Evolutionary conservation across 2,888 invertebrate species (phyloP).

Genomic region (Ypsolopha scabrella): DNA sequence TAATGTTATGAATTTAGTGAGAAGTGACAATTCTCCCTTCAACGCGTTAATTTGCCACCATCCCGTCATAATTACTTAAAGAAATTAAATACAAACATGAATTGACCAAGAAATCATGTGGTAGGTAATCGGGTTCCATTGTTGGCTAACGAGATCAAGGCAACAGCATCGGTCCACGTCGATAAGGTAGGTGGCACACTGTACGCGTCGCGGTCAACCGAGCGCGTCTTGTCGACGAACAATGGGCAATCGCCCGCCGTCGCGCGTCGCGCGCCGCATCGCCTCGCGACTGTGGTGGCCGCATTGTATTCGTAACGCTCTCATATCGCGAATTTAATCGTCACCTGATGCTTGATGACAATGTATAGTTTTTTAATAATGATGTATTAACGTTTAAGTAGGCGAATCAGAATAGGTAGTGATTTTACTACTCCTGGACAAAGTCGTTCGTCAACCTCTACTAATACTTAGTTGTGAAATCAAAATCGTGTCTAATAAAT

Average conservation of each 20-base stretch:
- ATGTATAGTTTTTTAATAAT: background rate
- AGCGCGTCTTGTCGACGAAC: conserved; percentile 64
- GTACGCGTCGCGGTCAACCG: conserved; percentile 26
- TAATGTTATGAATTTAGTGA: too few relatives aligned
- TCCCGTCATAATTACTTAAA: too few relatives aligned
- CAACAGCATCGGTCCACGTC: conserved; percentile 34
- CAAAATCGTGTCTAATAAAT: conserved; percentile 9
- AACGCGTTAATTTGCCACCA: too few relatives aligned
- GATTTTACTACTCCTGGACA: too few relatives aligned
- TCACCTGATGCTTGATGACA: background rate
- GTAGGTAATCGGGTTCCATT: conserved; percentile 47
- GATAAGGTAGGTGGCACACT: conserved; percentile 58
- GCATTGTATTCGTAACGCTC: background rate
- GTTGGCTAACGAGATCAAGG: conserved; percentile 59
- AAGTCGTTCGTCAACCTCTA: too few relatives aligned
- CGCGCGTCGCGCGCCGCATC: conserved; percentile 20
- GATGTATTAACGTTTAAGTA: too few relatives aligned
- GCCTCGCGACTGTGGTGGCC: conserved; percentile 12
- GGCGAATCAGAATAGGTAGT: too few relatives aligned
- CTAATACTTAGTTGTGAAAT: conserved; percentile 10
- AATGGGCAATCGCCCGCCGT: conserved; percentile 56
- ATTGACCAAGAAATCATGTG: conserved; percentile 7
- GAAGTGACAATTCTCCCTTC: too few relatives aligned
- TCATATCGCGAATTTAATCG: conserved; percentile 1
- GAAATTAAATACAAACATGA: too few relatives aligned